Percentiles rank a stretch among this genome's conserved stretches.
Conservation (phyloP, 2,888 invertebrate species). For the Ennomos fuscantarius region DNA sequence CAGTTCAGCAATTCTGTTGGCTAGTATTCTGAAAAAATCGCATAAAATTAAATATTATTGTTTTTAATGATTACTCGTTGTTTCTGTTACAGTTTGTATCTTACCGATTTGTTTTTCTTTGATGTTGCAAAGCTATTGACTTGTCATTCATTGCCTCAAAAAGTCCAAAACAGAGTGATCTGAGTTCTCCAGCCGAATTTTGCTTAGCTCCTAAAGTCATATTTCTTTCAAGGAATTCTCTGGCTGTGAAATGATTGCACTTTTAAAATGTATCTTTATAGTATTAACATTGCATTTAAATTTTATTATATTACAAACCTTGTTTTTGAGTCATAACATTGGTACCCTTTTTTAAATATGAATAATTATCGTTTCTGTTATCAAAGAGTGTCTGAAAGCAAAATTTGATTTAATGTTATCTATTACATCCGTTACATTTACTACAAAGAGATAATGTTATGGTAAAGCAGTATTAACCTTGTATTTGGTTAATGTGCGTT, state of each 20-base stretch:
- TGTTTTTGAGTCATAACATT: conserved; percentile 92
- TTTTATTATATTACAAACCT: conserved; percentile 76
- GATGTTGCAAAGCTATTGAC: conserved; percentile 92
- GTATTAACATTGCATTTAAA: not conserved
- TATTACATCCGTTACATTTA: conserved; percentile 17
- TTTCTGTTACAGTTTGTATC: conserved; percentile 32
- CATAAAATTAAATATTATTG: not conserved
- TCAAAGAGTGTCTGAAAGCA: conserved; percentile 87
- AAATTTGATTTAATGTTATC: conserved; percentile 25
- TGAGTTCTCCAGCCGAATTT: conserved; percentile 89
- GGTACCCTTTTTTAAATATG: conserved; percentile 88
- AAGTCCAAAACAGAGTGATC: conserved; percentile 90
- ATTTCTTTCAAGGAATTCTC: conserved; percentile 89
- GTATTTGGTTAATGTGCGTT: conserved; percentile 90
- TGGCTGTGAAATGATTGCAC: conserved; percentile 81
- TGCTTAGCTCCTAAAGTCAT: conserved; percentile 66
- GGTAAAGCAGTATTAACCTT: conserved; percentile 79
- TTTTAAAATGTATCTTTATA: not conserved
- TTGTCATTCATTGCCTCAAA: conserved; percentile 95
- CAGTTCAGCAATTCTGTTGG: conserved; percentile 91
- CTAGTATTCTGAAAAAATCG: conserved; percentile 87
- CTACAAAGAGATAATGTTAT: not conserved
- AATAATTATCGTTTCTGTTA: conserved; percentile 89
- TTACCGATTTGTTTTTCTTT: conserved; percentile 94
- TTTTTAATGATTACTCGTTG: not conserved